Conservation (phyloP, 2,113 vertebrate species). For the Nerophis lumbriciformis region DNA sequence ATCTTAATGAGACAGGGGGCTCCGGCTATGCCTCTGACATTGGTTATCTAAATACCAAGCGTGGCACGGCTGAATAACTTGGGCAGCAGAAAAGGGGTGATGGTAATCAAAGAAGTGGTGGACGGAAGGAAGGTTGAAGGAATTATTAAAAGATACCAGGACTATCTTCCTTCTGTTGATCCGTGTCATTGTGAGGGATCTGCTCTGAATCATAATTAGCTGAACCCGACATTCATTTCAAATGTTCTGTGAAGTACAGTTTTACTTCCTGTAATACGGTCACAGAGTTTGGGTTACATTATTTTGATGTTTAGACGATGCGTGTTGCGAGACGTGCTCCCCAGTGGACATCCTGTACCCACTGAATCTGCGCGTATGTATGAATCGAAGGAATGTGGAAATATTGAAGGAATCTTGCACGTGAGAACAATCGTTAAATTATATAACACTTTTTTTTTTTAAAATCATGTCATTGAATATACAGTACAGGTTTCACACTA, state of each 20-base stretch:
- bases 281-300: not conserved
- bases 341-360: no score
- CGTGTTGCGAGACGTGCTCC: no score
- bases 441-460: no score
- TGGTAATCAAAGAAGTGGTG: constrained; percentile 10
- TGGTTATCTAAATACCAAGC: constrained; percentile 43
- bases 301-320: no score
- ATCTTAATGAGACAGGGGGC: constrained; percentile 48
- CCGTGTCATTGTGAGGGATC: constrained; percentile 50
- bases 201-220: constrained; percentile 61
- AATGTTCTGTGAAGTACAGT: constrained; percentile 38
- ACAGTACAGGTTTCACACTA: no score
- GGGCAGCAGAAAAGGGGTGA: not conserved
- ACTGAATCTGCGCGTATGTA: no score
- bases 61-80: not conserved
- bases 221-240: constrained; percentile 62
- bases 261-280: constrained; percentile 45
- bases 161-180: constrained; percentile 14
- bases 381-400: no score
- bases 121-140: constrained; percentile 9
- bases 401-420: no score
- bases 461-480: no score
- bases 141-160: constrained; percentile 18
- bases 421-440: no score
- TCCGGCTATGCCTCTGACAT: constrained; percentile 33